Conservation (phyloP, 2,797 vertebrate genomes). For the Periparus ater region DNA sequence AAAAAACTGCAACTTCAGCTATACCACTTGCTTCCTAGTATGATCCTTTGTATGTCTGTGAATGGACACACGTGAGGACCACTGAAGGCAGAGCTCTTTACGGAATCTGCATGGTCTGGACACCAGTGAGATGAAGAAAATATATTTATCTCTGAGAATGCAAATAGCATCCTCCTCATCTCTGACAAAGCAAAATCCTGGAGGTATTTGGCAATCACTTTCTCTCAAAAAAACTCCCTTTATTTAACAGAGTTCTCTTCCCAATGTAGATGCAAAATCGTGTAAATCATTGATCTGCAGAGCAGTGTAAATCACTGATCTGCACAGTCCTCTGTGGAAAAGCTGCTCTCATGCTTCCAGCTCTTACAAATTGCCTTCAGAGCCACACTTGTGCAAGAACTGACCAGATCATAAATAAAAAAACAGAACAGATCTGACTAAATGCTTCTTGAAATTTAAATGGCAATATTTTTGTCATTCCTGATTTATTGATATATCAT, state of each 20-base stretch:
- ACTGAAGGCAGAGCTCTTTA: neutral
- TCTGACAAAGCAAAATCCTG: neutral
- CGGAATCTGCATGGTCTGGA: neutral
- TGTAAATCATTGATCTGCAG: neutral
- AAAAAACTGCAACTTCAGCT: neutral
- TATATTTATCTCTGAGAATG: neutral
- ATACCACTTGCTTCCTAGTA: neutral
- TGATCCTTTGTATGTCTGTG: neutral
- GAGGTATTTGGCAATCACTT: neutral
- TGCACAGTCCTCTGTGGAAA: neutral
- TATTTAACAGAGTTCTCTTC: neutral
- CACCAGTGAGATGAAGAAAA: neutral
- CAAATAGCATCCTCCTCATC: neutral
- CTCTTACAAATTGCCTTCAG: neutral
- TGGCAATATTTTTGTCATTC: neutral
- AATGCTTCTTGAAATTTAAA: neutral
- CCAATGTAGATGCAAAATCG: neutral
- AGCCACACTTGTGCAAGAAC: neutral
- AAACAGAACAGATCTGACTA: neutral
- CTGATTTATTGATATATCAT: neutral
- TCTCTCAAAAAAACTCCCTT: neutral
- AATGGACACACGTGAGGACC: neutral
- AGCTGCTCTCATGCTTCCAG: neutral
- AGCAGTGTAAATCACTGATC: neutral
- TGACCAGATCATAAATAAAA: neutral